Evolutionary conservation across 2,113 vertebrate species (phyloP).

Genomic region (Sylvietta virens): DNA sequence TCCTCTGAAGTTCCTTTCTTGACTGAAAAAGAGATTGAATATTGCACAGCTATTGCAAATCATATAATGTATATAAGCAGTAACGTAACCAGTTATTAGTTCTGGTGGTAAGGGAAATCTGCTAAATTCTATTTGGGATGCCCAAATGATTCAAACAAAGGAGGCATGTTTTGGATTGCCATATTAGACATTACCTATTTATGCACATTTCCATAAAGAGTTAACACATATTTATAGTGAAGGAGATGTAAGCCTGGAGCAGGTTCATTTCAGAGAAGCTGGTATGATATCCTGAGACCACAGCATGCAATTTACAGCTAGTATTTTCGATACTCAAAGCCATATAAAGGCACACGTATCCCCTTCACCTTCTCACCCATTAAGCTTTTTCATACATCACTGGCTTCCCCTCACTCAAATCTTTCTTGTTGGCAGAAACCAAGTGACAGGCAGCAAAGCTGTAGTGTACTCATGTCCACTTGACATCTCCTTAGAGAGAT

Average conservation of each 20-base stretch:
- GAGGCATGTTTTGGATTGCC: background rate
- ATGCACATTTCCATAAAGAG: background rate
- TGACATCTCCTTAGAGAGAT: background rate
- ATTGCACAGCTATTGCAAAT: constrained; percentile 25
- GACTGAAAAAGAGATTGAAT: constrained; percentile 15
- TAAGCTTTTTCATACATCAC: background rate
- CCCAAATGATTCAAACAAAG: background rate
- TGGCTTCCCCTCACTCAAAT: background rate
- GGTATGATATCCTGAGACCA: background rate
- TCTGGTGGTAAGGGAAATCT: background rate
- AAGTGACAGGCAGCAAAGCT: background rate
- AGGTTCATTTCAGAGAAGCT: background rate
- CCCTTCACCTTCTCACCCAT: background rate
- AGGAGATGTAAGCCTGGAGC: background rate
- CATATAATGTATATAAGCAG: background rate
- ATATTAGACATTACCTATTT: background rate
- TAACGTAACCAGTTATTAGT: constrained; percentile 20
- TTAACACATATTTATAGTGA: background rate
- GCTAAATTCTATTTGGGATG: background rate
- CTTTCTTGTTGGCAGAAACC: background rate
- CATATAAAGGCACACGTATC: background rate
- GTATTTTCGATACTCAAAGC: background rate
- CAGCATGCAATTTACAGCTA: background rate
- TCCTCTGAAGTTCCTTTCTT: constrained; percentile 1
- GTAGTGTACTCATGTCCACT: background rate